These are phyloP conservation scores for Pleuronectes platessa DNA, from an alignment of 2,113 vertebrate genomes.

Conservation along the genomic window DNA sequence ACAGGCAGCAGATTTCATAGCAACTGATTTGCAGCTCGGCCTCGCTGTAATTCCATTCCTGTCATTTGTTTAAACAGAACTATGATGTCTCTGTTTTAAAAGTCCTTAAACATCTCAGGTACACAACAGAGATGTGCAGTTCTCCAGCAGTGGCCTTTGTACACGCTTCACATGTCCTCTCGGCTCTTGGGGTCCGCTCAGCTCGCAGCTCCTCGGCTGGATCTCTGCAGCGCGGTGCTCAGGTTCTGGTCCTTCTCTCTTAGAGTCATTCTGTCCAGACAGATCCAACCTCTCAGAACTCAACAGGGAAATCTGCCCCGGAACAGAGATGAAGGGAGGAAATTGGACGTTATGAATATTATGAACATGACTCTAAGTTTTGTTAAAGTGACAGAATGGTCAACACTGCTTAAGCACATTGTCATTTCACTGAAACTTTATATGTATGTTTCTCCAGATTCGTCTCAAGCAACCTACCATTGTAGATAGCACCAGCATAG, in stretches of 20 bases:
- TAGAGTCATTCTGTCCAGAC: slow-evolving; percentile 5
- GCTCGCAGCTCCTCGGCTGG: slow-evolving; percentile 4
- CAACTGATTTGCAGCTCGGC: not conserved
- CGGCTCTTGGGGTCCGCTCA: not conserved
- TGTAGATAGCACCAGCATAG: not conserved
- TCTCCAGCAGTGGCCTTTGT: not conserved
- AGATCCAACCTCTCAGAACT: not conserved
- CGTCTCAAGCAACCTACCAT: not conserved
- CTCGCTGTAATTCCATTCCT: slow-evolving; percentile 5
- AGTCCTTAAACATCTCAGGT: not conserved
- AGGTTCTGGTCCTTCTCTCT: not conserved
- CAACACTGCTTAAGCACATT: too few species aligned
- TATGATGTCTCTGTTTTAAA: not conserved
- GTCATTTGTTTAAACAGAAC: slow-evolving; percentile 2
- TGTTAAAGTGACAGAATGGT: not conserved
- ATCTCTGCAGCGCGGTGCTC: not conserved
- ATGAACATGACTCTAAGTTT: not conserved
- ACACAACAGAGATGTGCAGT: not conserved
- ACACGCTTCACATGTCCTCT: slow-evolving; percentile 6
- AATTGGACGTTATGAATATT: slow-evolving; percentile 2
- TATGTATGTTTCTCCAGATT: not conserved
- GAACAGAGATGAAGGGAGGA: slow-evolving; percentile 28
- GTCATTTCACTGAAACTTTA: not conserved
- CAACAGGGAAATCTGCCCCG: slow-evolving; percentile 3
- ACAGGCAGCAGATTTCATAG: not conserved